phyloP scores from a whole-genome alignment of 2,888 invertebrate species.

The Dasysyrphus tricinctus region DNA sequence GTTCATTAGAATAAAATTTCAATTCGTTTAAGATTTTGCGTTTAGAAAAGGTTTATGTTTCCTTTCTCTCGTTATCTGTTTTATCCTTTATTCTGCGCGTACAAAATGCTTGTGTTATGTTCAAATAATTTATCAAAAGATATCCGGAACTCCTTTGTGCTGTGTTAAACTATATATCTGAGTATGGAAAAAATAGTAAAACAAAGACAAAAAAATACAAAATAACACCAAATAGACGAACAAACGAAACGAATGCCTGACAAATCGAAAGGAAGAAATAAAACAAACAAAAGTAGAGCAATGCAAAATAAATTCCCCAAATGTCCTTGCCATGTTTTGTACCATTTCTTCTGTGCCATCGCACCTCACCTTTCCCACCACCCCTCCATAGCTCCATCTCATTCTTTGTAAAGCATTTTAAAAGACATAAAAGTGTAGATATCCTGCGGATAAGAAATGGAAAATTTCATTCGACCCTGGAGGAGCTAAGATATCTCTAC shows the following conservation, averaged over 20 bases:
- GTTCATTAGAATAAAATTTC: conserved; percentile 72
- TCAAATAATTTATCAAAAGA: conserved; percentile 68
- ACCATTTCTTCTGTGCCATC: neutral
- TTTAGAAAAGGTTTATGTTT: conserved; percentile 48
- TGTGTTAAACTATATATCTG: conserved; percentile 24
- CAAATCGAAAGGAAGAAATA: conserved; percentile 76
- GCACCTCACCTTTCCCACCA: neutral
- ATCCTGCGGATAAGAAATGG: conserved; percentile 69
- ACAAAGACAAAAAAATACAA: conserved; percentile 16
- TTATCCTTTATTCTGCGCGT: conserved; percentile 50
- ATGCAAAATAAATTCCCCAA: conserved; percentile 73
- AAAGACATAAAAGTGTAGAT: conserved; percentile 68
- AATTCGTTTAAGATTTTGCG: conserved; percentile 74
- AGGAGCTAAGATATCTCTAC: conserved; percentile 1
- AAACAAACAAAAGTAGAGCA: conserved; percentile 71
- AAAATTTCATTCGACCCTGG: conserved; percentile 66
- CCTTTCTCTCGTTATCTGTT: conserved; percentile 51
- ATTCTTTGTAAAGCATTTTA: conserved; percentile 59
- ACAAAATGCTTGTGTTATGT: conserved; percentile 17
- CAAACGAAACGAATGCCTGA: conserved; percentile 57
- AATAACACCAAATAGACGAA: conserved; percentile 48
- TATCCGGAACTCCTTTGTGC: conserved; percentile 64
- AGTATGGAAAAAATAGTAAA: conserved; percentile 40
- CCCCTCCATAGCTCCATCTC: neutral
- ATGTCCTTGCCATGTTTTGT: conserved; percentile 57